Evolutionary conservation across 2,113 vertebrate species (phyloP).

Genomic region (Mugil cephalus): DNA sequence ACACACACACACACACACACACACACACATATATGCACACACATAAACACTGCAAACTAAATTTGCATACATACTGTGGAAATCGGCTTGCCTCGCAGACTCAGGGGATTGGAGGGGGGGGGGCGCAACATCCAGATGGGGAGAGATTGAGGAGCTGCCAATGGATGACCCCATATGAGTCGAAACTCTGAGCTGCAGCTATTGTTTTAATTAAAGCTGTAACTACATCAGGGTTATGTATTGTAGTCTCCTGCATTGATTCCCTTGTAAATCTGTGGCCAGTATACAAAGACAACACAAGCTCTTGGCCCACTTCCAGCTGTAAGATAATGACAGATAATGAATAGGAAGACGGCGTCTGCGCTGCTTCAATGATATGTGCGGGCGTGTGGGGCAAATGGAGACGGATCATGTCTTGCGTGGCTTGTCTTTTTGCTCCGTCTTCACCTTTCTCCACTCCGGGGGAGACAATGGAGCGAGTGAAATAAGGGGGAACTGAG

Average conservation of each 20-base stretch:
- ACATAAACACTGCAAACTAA: slow-evolving; percentile 53
- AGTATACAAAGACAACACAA: slow-evolving; percentile 69
- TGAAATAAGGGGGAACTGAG: slow-evolving; percentile 23
- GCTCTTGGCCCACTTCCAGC: slow-evolving; percentile 67
- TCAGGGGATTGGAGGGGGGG: no score
- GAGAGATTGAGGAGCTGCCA: slow-evolving; percentile 65
- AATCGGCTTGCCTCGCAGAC: slow-evolving; percentile 40
- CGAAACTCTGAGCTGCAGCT: slow-evolving; percentile 50
- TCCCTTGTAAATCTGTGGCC: slow-evolving; percentile 58
- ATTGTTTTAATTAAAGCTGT: slow-evolving; percentile 78
- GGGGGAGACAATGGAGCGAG: slow-evolving; percentile 23
- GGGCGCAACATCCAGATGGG: slow-evolving; percentile 70
- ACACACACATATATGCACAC: slow-evolving; percentile 1
- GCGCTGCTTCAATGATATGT: slow-evolving; percentile 65
- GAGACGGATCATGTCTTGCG: slow-evolving; percentile 72
- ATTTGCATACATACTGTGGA: slow-evolving; percentile 67
- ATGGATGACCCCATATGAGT: slow-evolving; percentile 49
- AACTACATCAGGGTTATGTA: slow-evolving; percentile 62
- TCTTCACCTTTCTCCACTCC: slow-evolving; percentile 31
- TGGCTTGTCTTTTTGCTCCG: slow-evolving; percentile 53
- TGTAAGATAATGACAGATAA: slow-evolving; percentile 80
- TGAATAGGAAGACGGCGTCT: slow-evolving; percentile 70
- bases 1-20: slow-evolving; percentile 11
- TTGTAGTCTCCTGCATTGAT: slow-evolving; percentile 64
- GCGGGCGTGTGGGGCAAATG: slow-evolving; percentile 67